Base-by-base conservation (phyloP, 2,113 vertebrate genomes). In the Podilymbus podiceps region DNA sequence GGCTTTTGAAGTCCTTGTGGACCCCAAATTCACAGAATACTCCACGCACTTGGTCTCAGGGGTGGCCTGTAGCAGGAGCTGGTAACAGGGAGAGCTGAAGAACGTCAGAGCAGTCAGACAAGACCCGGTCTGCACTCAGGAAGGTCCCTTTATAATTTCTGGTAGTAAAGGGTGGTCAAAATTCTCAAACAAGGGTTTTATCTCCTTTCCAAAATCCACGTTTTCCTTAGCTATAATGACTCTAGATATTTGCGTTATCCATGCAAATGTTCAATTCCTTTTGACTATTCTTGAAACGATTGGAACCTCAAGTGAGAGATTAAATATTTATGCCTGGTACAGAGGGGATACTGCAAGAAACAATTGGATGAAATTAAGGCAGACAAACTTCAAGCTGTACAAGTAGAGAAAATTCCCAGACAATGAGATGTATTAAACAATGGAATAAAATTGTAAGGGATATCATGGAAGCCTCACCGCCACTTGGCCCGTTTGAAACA, bases 241-340 rank as follows among this genome's bases (percentile, higher is more conserved):
- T 89, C 40, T 66, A 58, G 73, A 38, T 87, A 53, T 87, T 93
- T 67, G 35, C 85, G 44, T 78, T 88, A 75, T 44, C 66, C 46
- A 76, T 76, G 28, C 14, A 94, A 91, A 82, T n/a, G 11, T 11
- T 87, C 69, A 46, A 47, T 88, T 96, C 40, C 30, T 92, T 95
- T 83, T 44, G 84, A 76, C 35, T 89, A 20, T 82, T 92, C 50
- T 75, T 88, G 79, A 95, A 95, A 88, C 0, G 0, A 95, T 73
- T 85, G 55, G 91, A 93, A 85, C 33, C 89, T 95, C 71, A 69
- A 75, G 86, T 87, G 89, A 89, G 79, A 88, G 38, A 92, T 83
- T 93, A 95, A 96, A 86, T 95, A 97, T 95, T 96, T 91, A 76
- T 93, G 74, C 69, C 33, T 69, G 53, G 35, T 74, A 64, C 46